Base-by-base conservation (phyloP, 2,888 invertebrate genomes). In the Drosophila cracens region DNA sequence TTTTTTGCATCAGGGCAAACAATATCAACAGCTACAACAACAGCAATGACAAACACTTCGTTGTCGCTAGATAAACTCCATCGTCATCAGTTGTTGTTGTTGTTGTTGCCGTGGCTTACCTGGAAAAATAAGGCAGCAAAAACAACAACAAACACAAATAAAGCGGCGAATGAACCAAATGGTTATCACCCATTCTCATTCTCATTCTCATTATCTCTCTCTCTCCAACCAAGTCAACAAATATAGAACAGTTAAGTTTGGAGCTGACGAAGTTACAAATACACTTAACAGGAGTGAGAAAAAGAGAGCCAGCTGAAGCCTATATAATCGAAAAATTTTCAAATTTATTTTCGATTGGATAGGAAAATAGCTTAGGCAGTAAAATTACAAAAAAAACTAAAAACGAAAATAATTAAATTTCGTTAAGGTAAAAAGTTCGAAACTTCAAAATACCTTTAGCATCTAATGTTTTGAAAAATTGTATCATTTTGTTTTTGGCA, bases 21-120 rank as follows among this genome's bases (percentile, higher is more conserved):
- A 80, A 70, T 63, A 62, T 46, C 31, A 52, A 46, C 48, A 59
- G 34, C 54, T 43, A 40, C 56, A 59, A 27, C 43, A 49, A 56
- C 65, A 64, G 54, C 57, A 64, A 74, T 62, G 66, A 66, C 77
- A 77, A 77, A 77, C 72, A 80, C 60, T 63, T 36, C 46, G 40
- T 48, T 76, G 58, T 67, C 60, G 77, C 61, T 59, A 76, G 76
- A 76, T 76, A 77, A 77, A 76, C 71, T 66, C 62, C 61, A 60
- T 53, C 40, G 59, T 43, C 76, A 70, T 63, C 61, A 43, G 58
- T 56, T 60, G 43, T 31, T 6, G 25, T 8, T 36, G 52, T 57
- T 51, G 38, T 36, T 27, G 72, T 34, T 61, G 53, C 64, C 31
- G 59, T 71, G 69, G 52, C 62, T 60, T 79, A 80, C 80, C 64